Evolutionary conservation across 2,113 vertebrate genomes (phyloP).

Genomic region (western clawed frog (Xenopus tropicalis)): DNA sequence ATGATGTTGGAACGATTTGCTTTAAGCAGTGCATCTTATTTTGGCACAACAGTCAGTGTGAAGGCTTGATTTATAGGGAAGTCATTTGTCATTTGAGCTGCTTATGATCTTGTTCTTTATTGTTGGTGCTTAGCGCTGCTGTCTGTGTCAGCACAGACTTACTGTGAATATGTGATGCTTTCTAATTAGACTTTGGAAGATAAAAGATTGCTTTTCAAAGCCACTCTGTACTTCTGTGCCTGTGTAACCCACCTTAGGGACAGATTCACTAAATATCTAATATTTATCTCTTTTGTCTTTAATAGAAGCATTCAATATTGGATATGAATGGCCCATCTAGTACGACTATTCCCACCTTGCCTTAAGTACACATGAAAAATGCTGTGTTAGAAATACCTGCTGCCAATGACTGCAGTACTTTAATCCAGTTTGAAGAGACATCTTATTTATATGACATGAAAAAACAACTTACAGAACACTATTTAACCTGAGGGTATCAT

Average conservation of each 20-base stretch:
- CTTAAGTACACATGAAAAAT: no score
- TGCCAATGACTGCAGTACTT: no score
- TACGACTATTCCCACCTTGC: no score
- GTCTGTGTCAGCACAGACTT: conserved; percentile 34
- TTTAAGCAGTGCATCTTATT: conserved; percentile 25
- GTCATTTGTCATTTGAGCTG: conserved; percentile 42
- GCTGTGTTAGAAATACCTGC: no score
- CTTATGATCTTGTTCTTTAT: conserved; percentile 42
- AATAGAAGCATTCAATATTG: no score
- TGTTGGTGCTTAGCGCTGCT: conserved; percentile 32
- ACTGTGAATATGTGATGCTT: conserved; percentile 38
- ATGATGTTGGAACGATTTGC: conserved; percentile 9
- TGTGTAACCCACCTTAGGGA: conserved; percentile 31
- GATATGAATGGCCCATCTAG: no score
- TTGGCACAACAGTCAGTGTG: conserved; percentile 13
- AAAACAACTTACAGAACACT: no score
- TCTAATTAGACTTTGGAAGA: conserved; percentile 44
- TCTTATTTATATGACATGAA: no score
- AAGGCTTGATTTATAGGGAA: conserved; percentile 38
- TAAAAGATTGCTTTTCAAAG: conserved; percentile 42
- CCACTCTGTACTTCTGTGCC: conserved; percentile 23
- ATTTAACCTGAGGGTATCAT: no score
- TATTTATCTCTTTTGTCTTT: background rate
- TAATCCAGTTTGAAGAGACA: no score
- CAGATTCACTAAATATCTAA: conserved; percentile 8